Base-by-base conservation (phyloP, 2,888 invertebrate species). In the Venustoraphidia nigricollis region DNA sequence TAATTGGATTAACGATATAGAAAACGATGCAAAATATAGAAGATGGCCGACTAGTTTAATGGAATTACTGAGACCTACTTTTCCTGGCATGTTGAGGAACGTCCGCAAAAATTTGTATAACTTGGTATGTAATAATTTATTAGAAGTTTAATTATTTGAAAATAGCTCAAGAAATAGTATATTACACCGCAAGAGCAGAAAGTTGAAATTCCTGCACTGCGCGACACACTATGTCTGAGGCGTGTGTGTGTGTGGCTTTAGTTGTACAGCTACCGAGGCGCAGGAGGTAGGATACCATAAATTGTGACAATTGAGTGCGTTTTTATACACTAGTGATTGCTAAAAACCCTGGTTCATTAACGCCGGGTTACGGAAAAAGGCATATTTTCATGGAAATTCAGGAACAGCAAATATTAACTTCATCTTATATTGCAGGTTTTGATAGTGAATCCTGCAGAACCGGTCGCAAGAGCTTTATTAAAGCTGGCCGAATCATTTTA, bases 21-120 rank as follows among this genome's bases (percentile, higher is more conserved):
- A 97, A 69, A 77, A 73, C 9, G 97, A 98, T 70, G 74, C 81
- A 41, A 79, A 85, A 53, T 98, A 96, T 63, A 73, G 76, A 34
- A 76, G 86, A 48, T 98, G 96, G 97, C 87, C 93, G 0, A 72
- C 80, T 1, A 88, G 87, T 37, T 77, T 91, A 47, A 87, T 87
- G 71, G 93, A 96, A 59, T 70, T 98, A 52, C 70, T 98, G 53
- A 74, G 95, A 51, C 96, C 97, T n/a, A 92, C 94, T 0, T 98
- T 94, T 62, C 96, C 96, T 1, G 97, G 97, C 48, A 96, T 97
- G 94, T 70, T 98, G 51, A 73, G 97, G 53, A 89, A 88, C 62
- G 75, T 91, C 57, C 75, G 87, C 50, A 79, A 86, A 57, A 92
- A 93, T 67, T 74, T 95, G 27, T 89, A 87, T 58, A 88, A 89